These are phyloP conservation scores for Zeus faber DNA, from an alignment of 2,113 vertebrate genomes.

Conservation along the genomic window DNA sequence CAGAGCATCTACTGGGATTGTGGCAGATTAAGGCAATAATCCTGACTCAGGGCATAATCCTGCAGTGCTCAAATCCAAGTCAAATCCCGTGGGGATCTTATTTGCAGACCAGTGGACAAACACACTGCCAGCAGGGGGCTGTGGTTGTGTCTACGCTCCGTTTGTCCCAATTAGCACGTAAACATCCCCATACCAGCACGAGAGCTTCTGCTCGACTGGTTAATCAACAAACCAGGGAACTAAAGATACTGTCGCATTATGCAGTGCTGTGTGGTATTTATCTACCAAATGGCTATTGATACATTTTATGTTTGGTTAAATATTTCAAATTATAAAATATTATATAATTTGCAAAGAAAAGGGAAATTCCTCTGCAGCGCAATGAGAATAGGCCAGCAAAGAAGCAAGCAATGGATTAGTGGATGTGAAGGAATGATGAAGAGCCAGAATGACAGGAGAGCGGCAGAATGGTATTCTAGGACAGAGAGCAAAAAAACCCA, in stretches of 20 bases:
- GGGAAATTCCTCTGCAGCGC: neutral
- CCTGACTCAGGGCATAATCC: constrained; percentile 58
- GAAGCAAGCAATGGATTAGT: constrained; percentile 17
- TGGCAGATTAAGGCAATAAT: constrained; percentile 57
- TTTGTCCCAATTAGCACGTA: constrained; percentile 35
- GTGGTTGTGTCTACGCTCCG: constrained; percentile 42
- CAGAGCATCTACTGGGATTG: constrained; percentile 54
- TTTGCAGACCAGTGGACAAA: constrained; percentile 40
- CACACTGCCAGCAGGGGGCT: constrained; percentile 30
- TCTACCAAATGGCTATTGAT: too few species aligned
- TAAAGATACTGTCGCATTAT: neutral
- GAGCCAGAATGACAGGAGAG: constrained; percentile 10
- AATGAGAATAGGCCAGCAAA: neutral
- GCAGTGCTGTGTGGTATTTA: neutral
- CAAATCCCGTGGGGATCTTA: constrained; percentile 53
- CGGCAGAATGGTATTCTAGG: neutral
- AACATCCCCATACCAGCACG: constrained; percentile 29
- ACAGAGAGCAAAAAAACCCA: constrained; percentile 15
- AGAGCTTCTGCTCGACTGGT: constrained; percentile 15
- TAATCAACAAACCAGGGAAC: constrained; percentile 8
- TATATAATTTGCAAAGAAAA: neutral
- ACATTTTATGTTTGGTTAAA: too few species aligned
- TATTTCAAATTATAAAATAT: neutral
- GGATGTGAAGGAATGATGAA: constrained; percentile 23
- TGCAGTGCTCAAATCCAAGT: constrained; percentile 53